These are phyloP conservation scores for Pipistrellus kuhlii DNA, from an alignment of 2,797 vertebrate species.

Conservation along the genomic window DNA sequence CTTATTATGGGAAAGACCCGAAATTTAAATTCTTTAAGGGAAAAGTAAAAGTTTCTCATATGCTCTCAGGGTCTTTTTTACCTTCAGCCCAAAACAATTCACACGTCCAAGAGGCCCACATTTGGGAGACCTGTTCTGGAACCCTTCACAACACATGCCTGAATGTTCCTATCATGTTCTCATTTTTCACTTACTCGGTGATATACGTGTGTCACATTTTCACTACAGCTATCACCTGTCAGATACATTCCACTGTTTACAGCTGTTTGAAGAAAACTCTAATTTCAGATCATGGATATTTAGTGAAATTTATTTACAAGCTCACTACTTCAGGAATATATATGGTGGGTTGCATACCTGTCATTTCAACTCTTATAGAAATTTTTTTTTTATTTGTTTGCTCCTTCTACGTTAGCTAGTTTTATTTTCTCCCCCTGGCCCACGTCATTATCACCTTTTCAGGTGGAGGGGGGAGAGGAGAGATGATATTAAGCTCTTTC, in stretches of 20 bases:
- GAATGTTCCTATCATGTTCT: not conserved
- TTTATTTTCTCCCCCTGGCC: not conserved
- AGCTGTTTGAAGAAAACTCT: not conserved
- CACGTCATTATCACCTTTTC: not conserved
- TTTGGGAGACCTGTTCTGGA: not conserved
- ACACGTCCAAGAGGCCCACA: not conserved
- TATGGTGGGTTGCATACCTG: not conserved
- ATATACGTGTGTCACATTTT: not conserved
- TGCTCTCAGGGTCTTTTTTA: not conserved
- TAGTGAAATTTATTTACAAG: not conserved
- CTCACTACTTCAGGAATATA: not conserved
- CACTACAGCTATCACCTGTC: not conserved
- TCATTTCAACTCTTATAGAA: not conserved
- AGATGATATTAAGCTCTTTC: not conserved
- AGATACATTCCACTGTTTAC: not conserved
- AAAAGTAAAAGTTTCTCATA: not conserved
- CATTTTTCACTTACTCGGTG: not conserved
- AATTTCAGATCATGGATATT: not conserved
- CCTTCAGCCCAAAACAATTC: not conserved
- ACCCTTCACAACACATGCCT: not conserved
- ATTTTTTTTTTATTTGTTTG: not conserved
- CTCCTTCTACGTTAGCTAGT: not conserved
- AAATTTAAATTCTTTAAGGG: not conserved
- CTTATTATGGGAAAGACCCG: not conserved
- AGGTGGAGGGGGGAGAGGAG: accelerated